Percentiles rank a stretch among this genome's conserved stretches.
Evolutionary conservation across 2,888 invertebrate genomes (phyloP).

Genomic region (Zootermopsis nevadensis): DNA sequence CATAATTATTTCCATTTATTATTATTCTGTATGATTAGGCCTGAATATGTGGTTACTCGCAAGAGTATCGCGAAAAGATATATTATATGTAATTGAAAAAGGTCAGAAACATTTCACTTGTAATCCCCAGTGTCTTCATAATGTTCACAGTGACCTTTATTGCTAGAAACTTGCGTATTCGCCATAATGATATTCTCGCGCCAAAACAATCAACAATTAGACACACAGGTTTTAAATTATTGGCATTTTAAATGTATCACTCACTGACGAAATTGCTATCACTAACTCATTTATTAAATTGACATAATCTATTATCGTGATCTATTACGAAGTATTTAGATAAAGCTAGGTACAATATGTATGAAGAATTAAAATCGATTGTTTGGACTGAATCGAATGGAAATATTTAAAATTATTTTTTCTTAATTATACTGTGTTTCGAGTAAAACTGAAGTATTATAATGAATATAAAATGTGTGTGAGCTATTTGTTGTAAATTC

Average conservation of each 20-base stretch:
- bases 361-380: background rate
- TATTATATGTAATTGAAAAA: background rate
- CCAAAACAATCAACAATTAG: slow-evolving; percentile 11
- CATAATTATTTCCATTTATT: background rate
- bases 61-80: background rate
- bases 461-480: background rate
- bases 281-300: slow-evolving; percentile 20
- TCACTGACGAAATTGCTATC: slow-evolving; percentile 8
- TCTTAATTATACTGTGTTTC: background rate
- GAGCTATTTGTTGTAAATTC: background rate
- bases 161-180: slow-evolving; percentile 14
- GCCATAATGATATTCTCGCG: background rate
- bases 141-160: slow-evolving; percentile 26
- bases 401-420: background rate
- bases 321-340: slow-evolving; percentile 1
- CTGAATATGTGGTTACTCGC: background rate
- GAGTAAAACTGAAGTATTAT: background rate
- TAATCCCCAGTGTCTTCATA: background rate
- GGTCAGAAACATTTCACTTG: slow-evolving; percentile 11
- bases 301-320: slow-evolving; percentile 2
- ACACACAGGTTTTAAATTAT: slow-evolving; percentile 15
- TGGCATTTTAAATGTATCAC: background rate
- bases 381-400: background rate
- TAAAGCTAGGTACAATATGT: background rate
- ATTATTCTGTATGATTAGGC: background rate